Conservation (phyloP, 2,113 vertebrate genomes). For the Brachyistius frenatus region DNA sequence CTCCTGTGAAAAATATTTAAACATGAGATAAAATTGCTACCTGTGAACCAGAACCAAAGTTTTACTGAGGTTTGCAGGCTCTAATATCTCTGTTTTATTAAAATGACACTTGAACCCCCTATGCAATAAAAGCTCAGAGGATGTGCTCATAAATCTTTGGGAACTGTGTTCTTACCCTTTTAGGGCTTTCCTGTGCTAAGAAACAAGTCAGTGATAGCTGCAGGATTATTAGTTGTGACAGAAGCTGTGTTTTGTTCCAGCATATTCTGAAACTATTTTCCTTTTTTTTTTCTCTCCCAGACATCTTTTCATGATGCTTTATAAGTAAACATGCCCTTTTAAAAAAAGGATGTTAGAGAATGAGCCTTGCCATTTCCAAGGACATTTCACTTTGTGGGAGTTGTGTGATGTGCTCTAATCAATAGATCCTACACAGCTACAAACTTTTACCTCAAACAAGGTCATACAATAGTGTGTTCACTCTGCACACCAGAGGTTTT, state of each 20-base stretch:
- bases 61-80: constrained; percentile 57
- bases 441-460: constrained; percentile 59
- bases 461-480: constrained; percentile 50
- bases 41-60: constrained; percentile 49
- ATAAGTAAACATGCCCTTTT: constrained; percentile 45
- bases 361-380: constrained; percentile 52
- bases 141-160: constrained; percentile 69
- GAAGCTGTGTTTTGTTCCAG: constrained; percentile 47
- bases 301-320: constrained; percentile 28
- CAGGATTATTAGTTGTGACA: constrained; percentile 42
- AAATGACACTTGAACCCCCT: constrained; percentile 73
- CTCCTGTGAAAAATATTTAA: not conserved
- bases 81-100: constrained; percentile 75
- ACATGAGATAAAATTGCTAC: constrained; percentile 34
- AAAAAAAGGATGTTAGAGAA: constrained; percentile 43
- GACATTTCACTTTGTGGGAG: constrained; percentile 55
- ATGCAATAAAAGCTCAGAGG: constrained; percentile 71
- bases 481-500: constrained; percentile 38
- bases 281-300: constrained; percentile 34
- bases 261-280: constrained; percentile 17
- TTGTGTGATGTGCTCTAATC: constrained; percentile 51
- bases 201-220: constrained; percentile 40
- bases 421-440: constrained; percentile 45
- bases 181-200: constrained; percentile 38
- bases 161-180: constrained; percentile 40